Evolutionary conservation across 2,888 invertebrate species (phyloP), one percentile per base, ranked within the genome.

Genomic region (Nebria brevicollis): DNA sequence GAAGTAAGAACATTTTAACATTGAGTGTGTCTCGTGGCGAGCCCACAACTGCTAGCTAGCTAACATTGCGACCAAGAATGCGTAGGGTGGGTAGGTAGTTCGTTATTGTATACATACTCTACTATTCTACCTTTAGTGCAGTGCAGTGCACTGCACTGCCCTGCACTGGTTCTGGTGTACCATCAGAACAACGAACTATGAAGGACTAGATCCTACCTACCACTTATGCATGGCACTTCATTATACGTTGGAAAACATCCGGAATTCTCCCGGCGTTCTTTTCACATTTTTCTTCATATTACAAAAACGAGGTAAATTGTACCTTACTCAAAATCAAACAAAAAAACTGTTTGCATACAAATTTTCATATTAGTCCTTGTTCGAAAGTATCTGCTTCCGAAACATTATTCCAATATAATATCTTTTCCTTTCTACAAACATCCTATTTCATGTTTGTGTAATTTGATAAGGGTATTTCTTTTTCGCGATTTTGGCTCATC

Each of bases 161-260:
- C 1, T 43, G 6, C 43, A 54, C 8, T 54, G 54, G 54, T 54
- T 54, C 54, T 8, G 8, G 54, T 13, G 54, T 8, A 54, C 54
- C 54, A 54, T 11, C 54, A 54, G 54, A 54, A 54, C 54, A 8
- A 54, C 54, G 54, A 54, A 54, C 54, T 13, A 26, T 70, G 26
- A 26, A 70, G 70, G 70, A 70, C 70, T 34, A 70, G 70, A 70
- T 70, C 34, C 70, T 70, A 26, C 6, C 70, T 13, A 70, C 25
- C 70, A 70, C 70, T 70, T 70, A 70, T 70, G 70, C 34, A 70
- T 70, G 34, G 70, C 70, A 70, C 70, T 70, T 20, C 70, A 70
- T 70, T 70, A 20, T 8, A 54, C 54, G 6, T 8, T 54, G 54
- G 8, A 54, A 54, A 54, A 54, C 54, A 54, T 54, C 54, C 54